Conservation (phyloP, 2,113 vertebrate genomes). For the Embiotoca jacksoni region DNA sequence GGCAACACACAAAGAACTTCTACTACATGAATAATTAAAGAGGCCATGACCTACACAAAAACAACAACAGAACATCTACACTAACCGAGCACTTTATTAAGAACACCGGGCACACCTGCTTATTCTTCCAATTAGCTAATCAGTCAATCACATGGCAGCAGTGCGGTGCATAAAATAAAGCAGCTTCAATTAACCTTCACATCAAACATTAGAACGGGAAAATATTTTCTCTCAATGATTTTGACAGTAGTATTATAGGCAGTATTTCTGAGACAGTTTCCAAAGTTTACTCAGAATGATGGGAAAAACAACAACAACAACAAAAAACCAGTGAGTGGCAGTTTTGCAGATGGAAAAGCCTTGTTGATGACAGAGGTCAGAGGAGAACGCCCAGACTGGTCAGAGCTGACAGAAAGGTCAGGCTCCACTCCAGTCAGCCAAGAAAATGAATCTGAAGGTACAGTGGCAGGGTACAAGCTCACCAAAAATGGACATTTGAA, state of each 20-base stretch:
- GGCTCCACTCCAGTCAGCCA: not conserved
- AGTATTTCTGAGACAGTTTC: not conserved
- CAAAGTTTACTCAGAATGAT: not conserved
- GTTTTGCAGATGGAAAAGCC: not conserved
- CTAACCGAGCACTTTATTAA: not conserved
- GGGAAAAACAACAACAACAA: not conserved
- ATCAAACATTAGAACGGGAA: not conserved
- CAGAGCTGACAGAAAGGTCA: not conserved
- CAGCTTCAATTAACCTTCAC: not conserved
- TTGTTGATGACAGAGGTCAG: not conserved
- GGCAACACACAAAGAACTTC: slow-evolving; percentile 17
- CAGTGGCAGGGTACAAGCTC: not conserved
- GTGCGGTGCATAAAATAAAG: not conserved
- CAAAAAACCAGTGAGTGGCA: not conserved
- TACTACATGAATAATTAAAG: slow-evolving; percentile 10
- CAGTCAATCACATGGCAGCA: not conserved
- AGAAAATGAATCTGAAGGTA: not conserved
- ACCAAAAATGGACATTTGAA: not conserved
- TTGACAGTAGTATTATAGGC: not conserved
- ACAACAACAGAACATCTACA: not conserved
- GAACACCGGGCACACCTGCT: slow-evolving; percentile 12
- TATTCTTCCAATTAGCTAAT: not conserved
- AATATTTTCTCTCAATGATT: not conserved
- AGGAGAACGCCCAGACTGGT: not conserved
- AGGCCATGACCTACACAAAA: slow-evolving; percentile 22